These are phyloP conservation scores for Nycteola revayana DNA, from an alignment of 2,888 invertebrate species.

Conservation along the genomic window DNA sequence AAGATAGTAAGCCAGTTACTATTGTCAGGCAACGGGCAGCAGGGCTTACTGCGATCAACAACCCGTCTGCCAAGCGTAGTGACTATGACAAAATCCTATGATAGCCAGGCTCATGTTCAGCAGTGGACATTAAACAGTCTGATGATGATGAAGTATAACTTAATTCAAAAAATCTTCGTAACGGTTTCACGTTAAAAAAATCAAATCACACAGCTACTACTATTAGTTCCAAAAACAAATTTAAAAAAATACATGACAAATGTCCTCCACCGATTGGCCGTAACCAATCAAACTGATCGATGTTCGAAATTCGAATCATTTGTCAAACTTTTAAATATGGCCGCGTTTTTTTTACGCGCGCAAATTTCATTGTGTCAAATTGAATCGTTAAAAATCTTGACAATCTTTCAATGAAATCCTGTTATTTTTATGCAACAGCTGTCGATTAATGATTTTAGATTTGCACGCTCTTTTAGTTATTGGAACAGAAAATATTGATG, in stretches of 20 bases:
- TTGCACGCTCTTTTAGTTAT: conserved; percentile 17
- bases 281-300: conserved; percentile 72
- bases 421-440: conserved; percentile 18
- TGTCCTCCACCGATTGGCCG: conserved; percentile 59
- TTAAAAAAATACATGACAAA: conserved; percentile 62
- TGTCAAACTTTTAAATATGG: conserved; percentile 68
- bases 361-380: conserved; percentile 34
- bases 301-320: conserved; percentile 63
- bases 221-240: conserved; percentile 22
- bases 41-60: too few species aligned
- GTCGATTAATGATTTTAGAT: conserved; percentile 19
- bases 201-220: conserved; percentile 3
- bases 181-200: conserved; percentile 20
- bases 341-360: conserved; percentile 26
- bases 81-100: too few species aligned
- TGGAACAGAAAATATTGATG: not conserved
- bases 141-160: too few species aligned
- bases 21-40: too few species aligned
- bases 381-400: conserved; percentile 39
- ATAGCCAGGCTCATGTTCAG: too few species aligned
- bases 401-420: conserved; percentile 27
- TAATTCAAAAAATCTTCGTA: too few species aligned
- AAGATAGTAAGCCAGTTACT: too few species aligned
- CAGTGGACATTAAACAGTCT: too few species aligned
- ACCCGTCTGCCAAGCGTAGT: too few species aligned